Conservation (phyloP, 2,797 vertebrate species). For the Carapus acus region DNA sequence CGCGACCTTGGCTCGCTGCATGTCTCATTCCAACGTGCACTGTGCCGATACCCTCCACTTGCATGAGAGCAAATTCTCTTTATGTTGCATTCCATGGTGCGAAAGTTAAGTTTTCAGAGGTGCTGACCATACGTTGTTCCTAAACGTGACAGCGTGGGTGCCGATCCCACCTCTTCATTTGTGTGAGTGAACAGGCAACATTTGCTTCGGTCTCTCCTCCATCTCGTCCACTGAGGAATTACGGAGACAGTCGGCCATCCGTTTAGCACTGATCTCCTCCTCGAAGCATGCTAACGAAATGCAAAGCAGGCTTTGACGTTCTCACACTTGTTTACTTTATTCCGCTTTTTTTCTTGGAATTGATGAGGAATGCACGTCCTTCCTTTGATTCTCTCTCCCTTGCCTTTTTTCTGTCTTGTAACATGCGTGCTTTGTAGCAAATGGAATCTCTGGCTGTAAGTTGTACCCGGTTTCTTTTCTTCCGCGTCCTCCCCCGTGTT, state of each 20-base stretch:
- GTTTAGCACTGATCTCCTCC: constrained; percentile 35
- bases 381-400: constrained; percentile 81
- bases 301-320: background rate
- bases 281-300: constrained; percentile 56
- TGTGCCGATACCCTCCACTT: constrained; percentile 46
- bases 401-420: constrained; percentile 78
- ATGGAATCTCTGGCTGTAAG: constrained; percentile 99
- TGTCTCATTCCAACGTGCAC: constrained; percentile 44
- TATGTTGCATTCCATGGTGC: constrained; percentile 29
- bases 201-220: constrained; percentile 52
- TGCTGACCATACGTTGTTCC: too few relatives aligned
- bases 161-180: too few relatives aligned
- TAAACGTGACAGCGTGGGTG: constrained; percentile 49
- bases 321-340: constrained; percentile 37
- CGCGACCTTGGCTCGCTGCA: constrained; percentile 40
- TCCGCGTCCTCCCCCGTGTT: constrained; percentile 8
- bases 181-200: constrained; percentile 27
- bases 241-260: constrained; percentile 1
- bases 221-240: constrained; percentile 22
- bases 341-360: constrained; percentile 55
- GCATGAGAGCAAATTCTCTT: constrained; percentile 43
- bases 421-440: constrained; percentile 96
- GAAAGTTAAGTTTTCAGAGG: too few relatives aligned
- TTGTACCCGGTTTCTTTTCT: constrained; percentile 66
- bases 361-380: constrained; percentile 75